Evolutionary conservation across 2,888 invertebrate species (phyloP), one percentile per base, ranked within the genome.

Genomic region (Melinaea menophilus): DNA sequence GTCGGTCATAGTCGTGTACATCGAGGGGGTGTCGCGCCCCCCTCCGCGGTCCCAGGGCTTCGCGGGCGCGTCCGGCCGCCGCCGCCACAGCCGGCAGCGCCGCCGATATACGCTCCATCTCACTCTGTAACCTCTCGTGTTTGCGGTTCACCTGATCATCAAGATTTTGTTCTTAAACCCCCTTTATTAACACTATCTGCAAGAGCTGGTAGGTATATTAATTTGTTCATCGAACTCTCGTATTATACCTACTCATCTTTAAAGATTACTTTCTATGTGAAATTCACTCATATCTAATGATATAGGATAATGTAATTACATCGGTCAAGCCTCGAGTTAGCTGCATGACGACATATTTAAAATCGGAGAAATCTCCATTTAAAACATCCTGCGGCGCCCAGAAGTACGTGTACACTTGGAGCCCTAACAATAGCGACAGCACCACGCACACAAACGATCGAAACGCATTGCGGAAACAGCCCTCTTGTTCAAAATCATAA

Each of bases 341-440:
- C 69, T 90, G 88, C 81, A 83, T 79, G 9, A 90, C 80, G 46
- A 87, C 80, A 61, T 86, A 83, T 67, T 87, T 87, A 59, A 89
- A 78, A 22, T 88, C 86, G 0, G 81, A 77, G 68, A 89, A 80
- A 59, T 84, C 82, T 7, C 81, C 83, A 2, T 85, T 84, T 13
- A 85, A 64, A 1, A 72, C 67, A 11, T 81, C 83, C 35, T 76
- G 79, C 31, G 79, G 75, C 0, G 79, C 82, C 80, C 79, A 81
- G 62, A 85, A 69, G 66, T 86, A 84, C 0, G 81, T 73, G 68
- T 88, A 88, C 4, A 79, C 69, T 41, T 90, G 88, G n/a, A 88
- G 68, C 7, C 81, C 85, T n/a, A 89, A 72, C 56, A 90, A 72
- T 55, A 84, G 13, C 3, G 81, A 72, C 48, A 90, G 69, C 1